These are phyloP conservation scores for Paratilapia polleni DNA, from an alignment of 2,113 vertebrate species.

Conservation along the genomic window DNA sequence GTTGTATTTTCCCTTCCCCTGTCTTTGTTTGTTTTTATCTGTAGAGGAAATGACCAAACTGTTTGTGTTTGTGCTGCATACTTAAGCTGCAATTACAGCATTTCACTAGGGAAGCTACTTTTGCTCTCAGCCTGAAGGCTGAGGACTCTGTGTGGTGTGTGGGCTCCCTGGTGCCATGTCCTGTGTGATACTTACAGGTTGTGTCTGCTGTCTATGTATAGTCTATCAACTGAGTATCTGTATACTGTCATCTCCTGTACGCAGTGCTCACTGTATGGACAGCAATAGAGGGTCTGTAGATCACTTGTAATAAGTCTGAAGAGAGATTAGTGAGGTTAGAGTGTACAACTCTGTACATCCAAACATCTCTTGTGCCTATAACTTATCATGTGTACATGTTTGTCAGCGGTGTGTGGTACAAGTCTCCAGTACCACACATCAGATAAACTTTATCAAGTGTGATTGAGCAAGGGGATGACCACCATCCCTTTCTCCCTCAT, in stretches of 20 bases:
- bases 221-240: slow-evolving; percentile 55
- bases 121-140: slow-evolving; percentile 10
- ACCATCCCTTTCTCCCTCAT: not conserved
- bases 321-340: slow-evolving; percentile 33
- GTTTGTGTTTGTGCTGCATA: slow-evolving; percentile 55
- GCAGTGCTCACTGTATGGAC: slow-evolving; percentile 32
- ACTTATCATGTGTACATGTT: slow-evolving; percentile 8
- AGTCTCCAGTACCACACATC: not conserved
- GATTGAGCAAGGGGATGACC: slow-evolving; percentile 19
- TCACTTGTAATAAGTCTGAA: slow-evolving; percentile 49
- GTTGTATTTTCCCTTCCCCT: not conserved
- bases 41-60: slow-evolving; percentile 52
- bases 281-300: slow-evolving; percentile 31
- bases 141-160: slow-evolving; percentile 36
- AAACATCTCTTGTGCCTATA: slow-evolving; percentile 27
- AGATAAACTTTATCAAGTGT: slow-evolving; percentile 51
- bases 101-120: slow-evolving; percentile 39
- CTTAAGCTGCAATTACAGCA: slow-evolving; percentile 47
- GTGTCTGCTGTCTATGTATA: slow-evolving; percentile 59
- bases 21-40: slow-evolving; percentile 57
- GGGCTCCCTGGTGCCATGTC: slow-evolving; percentile 61
- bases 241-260: slow-evolving; percentile 50
- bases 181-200: slow-evolving; percentile 56
- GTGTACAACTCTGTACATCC: not conserved
- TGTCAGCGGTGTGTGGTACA: not conserved